phyloP scores from a whole-genome alignment of 2,797 vertebrate genomes.

The Odontamblyopus rebecca region DNA sequence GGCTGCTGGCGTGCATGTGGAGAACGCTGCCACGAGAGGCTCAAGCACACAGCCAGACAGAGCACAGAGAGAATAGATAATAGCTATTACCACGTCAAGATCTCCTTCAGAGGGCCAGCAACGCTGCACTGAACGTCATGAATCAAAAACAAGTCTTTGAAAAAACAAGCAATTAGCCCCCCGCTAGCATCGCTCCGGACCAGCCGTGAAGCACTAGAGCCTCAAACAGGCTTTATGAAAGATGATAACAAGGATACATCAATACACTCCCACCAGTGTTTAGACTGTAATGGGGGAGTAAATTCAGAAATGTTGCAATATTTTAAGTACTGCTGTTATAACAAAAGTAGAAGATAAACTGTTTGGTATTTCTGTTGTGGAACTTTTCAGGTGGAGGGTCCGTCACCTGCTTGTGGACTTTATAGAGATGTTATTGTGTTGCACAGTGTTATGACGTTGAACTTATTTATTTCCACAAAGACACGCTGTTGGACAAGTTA shows the following conservation, averaged over 20 bases:
- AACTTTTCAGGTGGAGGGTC: too few relatives aligned
- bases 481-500: too few relatives aligned
- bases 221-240: constrained; percentile 14
- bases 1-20: constrained; percentile 45
- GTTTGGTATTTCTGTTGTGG: too few relatives aligned
- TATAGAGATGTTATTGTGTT: too few relatives aligned
- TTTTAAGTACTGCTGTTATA: neutral
- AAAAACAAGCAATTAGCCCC: constrained; percentile 57
- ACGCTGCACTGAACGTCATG: constrained; percentile 29
- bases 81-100: constrained; percentile 56
- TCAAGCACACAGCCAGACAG: constrained; percentile 34
- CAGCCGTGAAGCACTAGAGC: constrained; percentile 25
- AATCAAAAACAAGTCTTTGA: constrained; percentile 48
- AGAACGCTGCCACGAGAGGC: constrained; percentile 39
- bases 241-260: constrained; percentile 5
- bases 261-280: neutral
- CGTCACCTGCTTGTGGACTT: too few relatives aligned
- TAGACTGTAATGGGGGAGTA: neutral
- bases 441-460: too few relatives aligned
- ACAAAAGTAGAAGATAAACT: neutral
- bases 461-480: too few relatives aligned
- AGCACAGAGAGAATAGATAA: constrained; percentile 53
- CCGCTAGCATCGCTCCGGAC: constrained; percentile 52
- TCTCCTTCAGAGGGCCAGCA: constrained; percentile 45
- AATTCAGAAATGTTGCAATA: neutral